phyloP scores from a whole-genome alignment of 2,797 vertebrate species.

The Emydoidea blandingii region DNA sequence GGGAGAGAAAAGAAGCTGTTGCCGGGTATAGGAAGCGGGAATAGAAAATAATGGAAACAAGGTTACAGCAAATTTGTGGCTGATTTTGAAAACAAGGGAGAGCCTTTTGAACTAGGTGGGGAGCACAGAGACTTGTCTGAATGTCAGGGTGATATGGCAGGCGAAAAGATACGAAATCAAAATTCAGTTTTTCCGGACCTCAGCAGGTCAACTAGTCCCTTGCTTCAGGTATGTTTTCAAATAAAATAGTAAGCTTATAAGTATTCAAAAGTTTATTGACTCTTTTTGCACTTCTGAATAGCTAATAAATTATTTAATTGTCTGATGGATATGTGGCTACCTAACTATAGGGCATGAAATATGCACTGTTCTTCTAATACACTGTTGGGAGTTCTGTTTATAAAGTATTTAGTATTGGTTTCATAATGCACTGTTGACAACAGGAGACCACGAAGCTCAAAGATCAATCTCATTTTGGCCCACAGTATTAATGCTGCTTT shows the following conservation, averaged over 20 bases:
- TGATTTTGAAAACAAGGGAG: neutral
- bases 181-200: neutral
- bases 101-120: neutral
- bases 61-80: neutral
- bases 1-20: constrained; percentile 9
- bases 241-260: constrained; percentile 74
- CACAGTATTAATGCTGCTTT: constrained; percentile 81
- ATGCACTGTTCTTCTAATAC: constrained; percentile 85
- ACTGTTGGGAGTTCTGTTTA: constrained; percentile 86
- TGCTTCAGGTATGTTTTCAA: constrained; percentile 64
- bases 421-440: constrained; percentile 87
- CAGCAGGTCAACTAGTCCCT: constrained; percentile 29
- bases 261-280: constrained; percentile 84
- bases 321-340: constrained; percentile 88
- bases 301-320: constrained; percentile 86
- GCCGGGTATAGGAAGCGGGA: constrained; percentile 24
- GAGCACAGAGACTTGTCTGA: neutral
- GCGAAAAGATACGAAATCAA: neutral
- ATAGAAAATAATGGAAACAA: neutral
- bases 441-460: constrained; percentile 84
- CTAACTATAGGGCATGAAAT: constrained; percentile 85
- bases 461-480: constrained; percentile 87
- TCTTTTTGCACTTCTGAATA: constrained; percentile 81
- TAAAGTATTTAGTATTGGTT: constrained; percentile 90
- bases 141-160: neutral